These are phyloP conservation scores for Haliaeetus leucogaster DNA, from an alignment of 2,113 vertebrate genomes.

Conservation along the genomic window DNA sequence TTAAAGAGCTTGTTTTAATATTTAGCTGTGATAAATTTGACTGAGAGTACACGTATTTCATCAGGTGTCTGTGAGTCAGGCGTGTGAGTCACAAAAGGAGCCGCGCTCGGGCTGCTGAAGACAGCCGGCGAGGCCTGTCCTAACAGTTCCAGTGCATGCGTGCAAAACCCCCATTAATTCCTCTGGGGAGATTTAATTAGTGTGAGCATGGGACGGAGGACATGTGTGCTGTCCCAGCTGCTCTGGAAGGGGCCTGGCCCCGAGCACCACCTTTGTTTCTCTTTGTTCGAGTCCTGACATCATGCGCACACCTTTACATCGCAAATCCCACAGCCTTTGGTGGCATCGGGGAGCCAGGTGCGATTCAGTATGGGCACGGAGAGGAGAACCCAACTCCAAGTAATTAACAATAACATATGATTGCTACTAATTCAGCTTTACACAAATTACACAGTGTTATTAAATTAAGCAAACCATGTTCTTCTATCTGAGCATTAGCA, in stretches of 20 bases:
- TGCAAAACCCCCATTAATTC: not conserved
- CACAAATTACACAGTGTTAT: constrained; percentile 60
- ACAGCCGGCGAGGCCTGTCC: not conserved
- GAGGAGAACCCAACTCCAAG: not conserved
- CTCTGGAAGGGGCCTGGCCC: not conserved
- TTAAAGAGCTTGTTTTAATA: not conserved
- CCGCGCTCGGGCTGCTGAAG: not conserved
- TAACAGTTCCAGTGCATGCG: not conserved
- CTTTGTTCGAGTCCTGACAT: not conserved
- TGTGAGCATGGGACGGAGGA: fast-evolving
- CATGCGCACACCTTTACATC: fast-evolving
- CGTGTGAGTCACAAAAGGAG: not conserved
- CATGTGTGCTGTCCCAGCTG: not conserved
- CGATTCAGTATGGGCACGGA: fast-evolving
- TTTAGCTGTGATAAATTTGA: not conserved
- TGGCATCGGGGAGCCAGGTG: not conserved
- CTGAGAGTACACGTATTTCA: not conserved
- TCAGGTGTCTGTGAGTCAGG: constrained; percentile 32
- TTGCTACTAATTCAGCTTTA: constrained; percentile 64
- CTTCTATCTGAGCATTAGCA: not conserved
- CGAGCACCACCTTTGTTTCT: fast-evolving
- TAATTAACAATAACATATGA: constrained; percentile 35
- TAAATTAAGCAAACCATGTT: constrained; percentile 44
- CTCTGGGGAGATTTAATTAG: not conserved
- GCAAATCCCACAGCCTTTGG: fast-evolving